These are phyloP conservation scores for Hiodon tergisus DNA, from an alignment of 2,113 vertebrate species.

Conservation along the genomic window DNA sequence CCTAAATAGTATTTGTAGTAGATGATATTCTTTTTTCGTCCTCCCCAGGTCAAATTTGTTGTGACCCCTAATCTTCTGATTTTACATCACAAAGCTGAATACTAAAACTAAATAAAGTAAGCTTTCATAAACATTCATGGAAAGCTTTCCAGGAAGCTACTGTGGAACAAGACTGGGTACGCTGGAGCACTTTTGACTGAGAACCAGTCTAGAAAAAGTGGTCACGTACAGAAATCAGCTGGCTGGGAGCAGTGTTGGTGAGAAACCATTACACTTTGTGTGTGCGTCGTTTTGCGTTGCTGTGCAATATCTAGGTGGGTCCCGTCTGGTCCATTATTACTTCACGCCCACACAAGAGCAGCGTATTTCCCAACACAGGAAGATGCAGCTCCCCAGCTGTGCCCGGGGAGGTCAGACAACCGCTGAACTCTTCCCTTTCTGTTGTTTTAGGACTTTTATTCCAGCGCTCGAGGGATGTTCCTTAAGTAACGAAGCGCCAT, in stretches of 20 bases:
- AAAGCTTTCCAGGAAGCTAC: not conserved
- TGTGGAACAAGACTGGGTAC: not conserved
- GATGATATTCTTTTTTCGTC: slow-evolving; percentile 64
- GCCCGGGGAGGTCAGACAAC: not conserved
- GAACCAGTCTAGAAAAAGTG: not conserved
- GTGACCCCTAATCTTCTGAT: not conserved
- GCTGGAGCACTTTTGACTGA: not conserved
- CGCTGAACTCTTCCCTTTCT: not conserved
- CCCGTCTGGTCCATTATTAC: not conserved
- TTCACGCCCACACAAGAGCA: slow-evolving; percentile 16
- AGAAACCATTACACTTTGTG: not conserved
- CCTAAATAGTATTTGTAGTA: slow-evolving; percentile 52
- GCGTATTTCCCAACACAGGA: not conserved
- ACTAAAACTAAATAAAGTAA: not conserved
- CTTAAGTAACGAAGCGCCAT: not conserved
- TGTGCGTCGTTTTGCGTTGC: not conserved
- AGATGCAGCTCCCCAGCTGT: slow-evolving; percentile 5
- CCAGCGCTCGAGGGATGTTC: not conserved
- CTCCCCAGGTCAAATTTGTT: not conserved
- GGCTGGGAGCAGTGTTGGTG: not conserved
- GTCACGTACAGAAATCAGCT: not conserved
- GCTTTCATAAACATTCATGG: too few relatives aligned
- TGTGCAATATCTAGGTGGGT: not conserved
- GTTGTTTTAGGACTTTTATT: not conserved
- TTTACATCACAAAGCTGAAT: not conserved